Conservation (phyloP, 2,797 vertebrate genomes). For the Silurus aristotelis region DNA sequence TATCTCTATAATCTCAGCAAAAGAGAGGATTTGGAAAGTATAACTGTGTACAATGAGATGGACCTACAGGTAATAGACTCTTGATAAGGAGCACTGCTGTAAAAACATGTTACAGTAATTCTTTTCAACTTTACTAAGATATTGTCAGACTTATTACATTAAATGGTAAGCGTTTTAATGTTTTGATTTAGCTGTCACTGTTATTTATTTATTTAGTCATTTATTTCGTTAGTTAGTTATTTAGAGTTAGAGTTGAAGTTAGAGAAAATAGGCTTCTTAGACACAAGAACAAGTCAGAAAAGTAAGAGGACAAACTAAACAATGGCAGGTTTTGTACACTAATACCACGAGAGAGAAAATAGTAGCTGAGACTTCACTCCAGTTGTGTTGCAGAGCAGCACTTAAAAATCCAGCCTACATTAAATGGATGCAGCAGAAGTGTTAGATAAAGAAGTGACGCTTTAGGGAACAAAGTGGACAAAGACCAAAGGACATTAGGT, state of each 20-base stretch:
- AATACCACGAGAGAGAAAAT: conserved; percentile 15
- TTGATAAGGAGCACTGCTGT: background rate
- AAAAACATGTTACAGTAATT: conserved; percentile 12
- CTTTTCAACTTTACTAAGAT: background rate
- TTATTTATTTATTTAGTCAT: background rate
- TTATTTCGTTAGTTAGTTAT: background rate
- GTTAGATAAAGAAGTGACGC: conserved; percentile 17
- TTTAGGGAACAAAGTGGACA: conserved; percentile 23
- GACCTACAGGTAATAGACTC: background rate
- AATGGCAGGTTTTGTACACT: conserved; percentile 28
- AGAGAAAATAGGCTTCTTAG: background rate
- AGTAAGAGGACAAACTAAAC: background rate
- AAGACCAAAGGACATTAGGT: conserved; percentile 17
- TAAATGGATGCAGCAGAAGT: conserved; percentile 35
- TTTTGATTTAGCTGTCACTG: too few relatives aligned
- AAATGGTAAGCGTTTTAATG: background rate
- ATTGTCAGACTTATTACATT: background rate
- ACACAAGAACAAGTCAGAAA: background rate
- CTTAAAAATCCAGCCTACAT: conserved; percentile 43
- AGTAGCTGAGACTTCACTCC: conserved; percentile 17
- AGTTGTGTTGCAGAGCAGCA: conserved; percentile 18
- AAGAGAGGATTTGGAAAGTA: background rate
- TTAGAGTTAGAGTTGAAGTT: too few relatives aligned
- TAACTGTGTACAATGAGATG: background rate
- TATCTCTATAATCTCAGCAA: background rate